Evolutionary conservation across 2,888 invertebrate genomes (phyloP), one percentile per base, ranked within the genome.

Genomic region (Hanleya hanleyi): DNA sequence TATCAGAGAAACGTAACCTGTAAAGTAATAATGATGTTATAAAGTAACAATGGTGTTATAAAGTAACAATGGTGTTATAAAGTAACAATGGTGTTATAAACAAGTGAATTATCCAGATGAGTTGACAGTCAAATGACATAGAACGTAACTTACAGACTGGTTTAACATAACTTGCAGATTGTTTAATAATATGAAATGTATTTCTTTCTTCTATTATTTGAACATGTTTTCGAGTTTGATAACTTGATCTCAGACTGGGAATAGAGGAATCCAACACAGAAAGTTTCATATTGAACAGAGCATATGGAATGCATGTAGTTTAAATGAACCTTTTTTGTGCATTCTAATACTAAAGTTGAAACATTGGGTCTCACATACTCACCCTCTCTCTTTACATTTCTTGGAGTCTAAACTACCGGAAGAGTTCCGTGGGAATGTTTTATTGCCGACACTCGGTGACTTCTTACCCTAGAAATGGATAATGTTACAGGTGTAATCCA

Each of bases 361-460:
- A 47, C 2, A 7, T 18, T 47, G 22, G 18, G 22, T 47, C 7
- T 7, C 47, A 47, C 2, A 47, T 35, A 47, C 47, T 47, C 67
- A 67, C 67, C 47, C n/a, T 47, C 26, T 47, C 18, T 67, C 67
- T n/a, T 47, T 67, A n/a, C 47, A 32, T 22, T 67, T 67, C 47
- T 29, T 67, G 22, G 64, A 64, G 18, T 84, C 84, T 66, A 81
- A 73, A 70, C 81, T 80, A 61, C 81, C 78, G 7, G 83, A 78
- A 49, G 80, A 74, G 29, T 84, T 85, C 12, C 78, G 61, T 18
- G 75, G 77, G 15, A 81, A 67, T n/a, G 64, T 64, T 64, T 64
- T 64, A 66, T 81, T 84, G 77, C 73, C 78, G 74, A 64, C 80
- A 68, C 75, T 74, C 18, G 87, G 85, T 4, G 87, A 86, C 65